These are phyloP conservation scores for Chesias legatella DNA, from an alignment of 2,888 invertebrate species.

Conservation along the genomic window DNA sequence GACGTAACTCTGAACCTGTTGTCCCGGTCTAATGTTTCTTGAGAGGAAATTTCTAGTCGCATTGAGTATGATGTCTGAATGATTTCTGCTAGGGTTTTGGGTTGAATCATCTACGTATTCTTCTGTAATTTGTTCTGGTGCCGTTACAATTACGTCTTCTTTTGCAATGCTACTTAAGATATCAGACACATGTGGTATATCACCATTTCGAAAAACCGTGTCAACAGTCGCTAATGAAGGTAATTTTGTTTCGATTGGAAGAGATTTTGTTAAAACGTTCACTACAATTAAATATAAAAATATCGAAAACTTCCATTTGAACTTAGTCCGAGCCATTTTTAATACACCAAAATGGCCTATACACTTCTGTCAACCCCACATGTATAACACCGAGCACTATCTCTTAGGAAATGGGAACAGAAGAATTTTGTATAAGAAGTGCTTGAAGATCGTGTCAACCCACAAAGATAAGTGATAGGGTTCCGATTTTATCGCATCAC, in stretches of 20 bases:
- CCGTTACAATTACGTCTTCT: conserved; percentile 12
- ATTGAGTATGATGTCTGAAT: conserved; percentile 25
- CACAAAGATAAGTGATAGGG: conserved; percentile 13
- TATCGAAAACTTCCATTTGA: conserved; percentile 48
- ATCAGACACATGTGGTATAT: conserved; percentile 16
- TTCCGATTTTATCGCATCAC: no score
- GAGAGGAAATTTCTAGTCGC: conserved; percentile 19
- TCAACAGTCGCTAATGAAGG: conserved; percentile 22
- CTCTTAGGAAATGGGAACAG: conserved; percentile 35
- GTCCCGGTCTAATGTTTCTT: conserved; percentile 45
- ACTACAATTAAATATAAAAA: conserved; percentile 37
- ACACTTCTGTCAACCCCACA: conserved; percentile 34
- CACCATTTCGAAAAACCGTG: conserved; percentile 23
- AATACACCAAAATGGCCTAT: conserved; percentile 34
- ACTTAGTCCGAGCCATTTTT: conserved; percentile 56
- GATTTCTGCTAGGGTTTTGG: conserved; percentile 7
- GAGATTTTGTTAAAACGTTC: conserved; percentile 42
- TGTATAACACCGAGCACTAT: conserved; percentile 33
- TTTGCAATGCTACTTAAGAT: conserved; percentile 5
- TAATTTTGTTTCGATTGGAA: conserved; percentile 38
- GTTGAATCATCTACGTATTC: conserved; percentile 7
- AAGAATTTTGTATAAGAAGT: conserved; percentile 11
- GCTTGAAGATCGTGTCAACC: conserved; percentile 13
- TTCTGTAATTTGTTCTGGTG: conserved; percentile 6
- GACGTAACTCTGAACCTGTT: conserved; percentile 38